phyloP scores from a whole-genome alignment of 1,140 invertebrate species.

The Drosophila murphyi region DNA sequence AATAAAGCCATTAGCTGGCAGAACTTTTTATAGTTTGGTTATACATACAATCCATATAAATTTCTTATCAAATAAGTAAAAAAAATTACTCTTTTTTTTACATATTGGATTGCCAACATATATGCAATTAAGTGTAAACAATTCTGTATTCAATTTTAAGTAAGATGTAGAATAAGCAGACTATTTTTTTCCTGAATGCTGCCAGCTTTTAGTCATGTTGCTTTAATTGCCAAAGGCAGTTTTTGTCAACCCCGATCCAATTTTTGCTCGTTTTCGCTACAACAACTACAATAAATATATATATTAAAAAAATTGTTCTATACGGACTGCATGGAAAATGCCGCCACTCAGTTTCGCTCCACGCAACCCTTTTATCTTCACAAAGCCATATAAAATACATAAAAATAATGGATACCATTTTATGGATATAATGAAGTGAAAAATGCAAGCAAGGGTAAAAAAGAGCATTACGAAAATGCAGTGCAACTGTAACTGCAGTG shows the following conservation, averaged over 20 bases:
- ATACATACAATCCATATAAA: too few species aligned
- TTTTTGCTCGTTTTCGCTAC: background rate
- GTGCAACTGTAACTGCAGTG: background rate
- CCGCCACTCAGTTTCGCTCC: background rate
- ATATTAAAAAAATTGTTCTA: constrained; percentile 49
- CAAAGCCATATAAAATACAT: background rate
- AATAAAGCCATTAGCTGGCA: too few species aligned
- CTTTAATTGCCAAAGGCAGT: constrained; percentile 23
- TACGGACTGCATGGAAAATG: constrained; percentile 21
- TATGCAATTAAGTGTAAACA: background rate
- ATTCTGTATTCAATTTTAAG: constrained; percentile 7
- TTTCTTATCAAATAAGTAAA: too few species aligned
- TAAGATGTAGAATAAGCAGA: background rate
- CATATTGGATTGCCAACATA: too few species aligned
- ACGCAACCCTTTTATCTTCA: background rate
- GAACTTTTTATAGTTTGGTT: too few species aligned
- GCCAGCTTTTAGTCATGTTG: background rate
- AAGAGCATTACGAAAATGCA: background rate
- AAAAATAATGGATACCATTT: constrained; percentile 1
- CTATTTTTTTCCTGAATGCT: background rate
- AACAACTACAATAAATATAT: constrained; percentile 11
- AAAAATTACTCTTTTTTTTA: too few species aligned
- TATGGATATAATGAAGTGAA: constrained; percentile 10
- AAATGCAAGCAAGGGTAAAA: background rate
- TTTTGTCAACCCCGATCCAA: background rate